Evolutionary conservation across 1,140 invertebrate species (phyloP).

Genomic region (Drosophila subpulchrella): DNA sequence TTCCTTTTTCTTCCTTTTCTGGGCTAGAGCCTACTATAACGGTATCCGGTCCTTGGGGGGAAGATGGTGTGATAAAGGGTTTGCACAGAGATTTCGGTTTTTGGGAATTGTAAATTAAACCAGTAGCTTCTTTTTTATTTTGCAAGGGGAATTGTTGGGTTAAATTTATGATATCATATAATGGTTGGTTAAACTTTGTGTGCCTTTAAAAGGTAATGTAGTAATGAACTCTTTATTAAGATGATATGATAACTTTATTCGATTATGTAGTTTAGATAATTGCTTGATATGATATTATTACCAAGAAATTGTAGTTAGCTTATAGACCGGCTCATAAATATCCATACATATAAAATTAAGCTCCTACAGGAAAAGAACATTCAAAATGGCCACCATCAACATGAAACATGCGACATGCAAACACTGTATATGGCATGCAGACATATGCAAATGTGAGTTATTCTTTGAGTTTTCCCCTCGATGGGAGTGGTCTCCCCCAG

Average conservation of each 20-base stretch:
- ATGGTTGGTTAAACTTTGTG: too few species aligned
- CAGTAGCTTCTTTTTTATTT: neutral
- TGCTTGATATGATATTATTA: conserved; percentile 17
- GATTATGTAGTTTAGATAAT: conserved; percentile 11
- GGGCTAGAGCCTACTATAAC: conserved; percentile 26
- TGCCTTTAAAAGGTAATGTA: neutral
- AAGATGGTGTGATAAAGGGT: conserved; percentile 28
- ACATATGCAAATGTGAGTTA: conserved; percentile 44
- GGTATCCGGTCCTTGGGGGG: conserved; percentile 33
- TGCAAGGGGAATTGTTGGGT: neutral
- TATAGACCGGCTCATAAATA: conserved; percentile 53
- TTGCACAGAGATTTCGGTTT: conserved; percentile 8
- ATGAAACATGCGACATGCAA: conserved; percentile 73
- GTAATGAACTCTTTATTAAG: neutral
- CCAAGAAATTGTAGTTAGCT: conserved; percentile 16
- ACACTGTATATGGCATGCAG: conserved; percentile 69
- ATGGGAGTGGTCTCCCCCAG: conserved; percentile 8
- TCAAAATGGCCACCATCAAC: conserved; percentile 75
- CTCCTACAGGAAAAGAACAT: conserved; percentile 28
- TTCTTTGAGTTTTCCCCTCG: neutral
- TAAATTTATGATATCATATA: conserved; percentile 8
- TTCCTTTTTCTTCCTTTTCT: conserved; percentile 32
- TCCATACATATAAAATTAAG: conserved; percentile 17
- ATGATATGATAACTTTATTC: neutral
- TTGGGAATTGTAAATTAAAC: conserved; percentile 24